Evolutionary conservation across 2,113 vertebrate genomes (phyloP).

Genomic region (Microcebus murinus): DNA sequence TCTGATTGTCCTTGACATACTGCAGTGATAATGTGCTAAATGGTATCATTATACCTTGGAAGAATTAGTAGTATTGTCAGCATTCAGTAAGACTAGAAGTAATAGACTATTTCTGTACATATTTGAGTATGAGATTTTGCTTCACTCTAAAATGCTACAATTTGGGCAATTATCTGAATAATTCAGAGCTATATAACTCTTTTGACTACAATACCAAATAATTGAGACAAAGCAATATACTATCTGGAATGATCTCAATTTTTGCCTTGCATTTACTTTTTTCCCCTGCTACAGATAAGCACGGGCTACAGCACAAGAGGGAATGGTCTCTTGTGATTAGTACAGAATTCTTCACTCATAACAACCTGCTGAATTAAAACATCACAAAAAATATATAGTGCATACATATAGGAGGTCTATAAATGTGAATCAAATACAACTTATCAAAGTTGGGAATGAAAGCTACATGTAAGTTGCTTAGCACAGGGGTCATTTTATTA

Average conservation of each 20-base stretch:
- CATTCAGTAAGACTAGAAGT: not conserved
- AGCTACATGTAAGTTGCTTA: not conserved
- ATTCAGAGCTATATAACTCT: not conserved
- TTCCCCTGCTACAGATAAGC: not conserved
- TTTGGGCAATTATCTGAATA: constrained; percentile 2
- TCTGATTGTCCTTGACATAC: constrained; percentile 2
- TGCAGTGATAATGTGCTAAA: not conserved
- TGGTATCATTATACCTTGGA: constrained; percentile 6
- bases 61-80: not conserved
- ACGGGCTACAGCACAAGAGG: not conserved
- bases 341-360: not conserved
- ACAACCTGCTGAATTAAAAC: not conserved
- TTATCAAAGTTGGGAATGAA: not conserved
- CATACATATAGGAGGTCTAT: not conserved
- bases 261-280: not conserved
- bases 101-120: not conserved
- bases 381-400: not conserved
- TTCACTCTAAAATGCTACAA: not conserved
- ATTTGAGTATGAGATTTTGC: not conserved
- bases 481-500: not conserved
- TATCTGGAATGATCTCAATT: not conserved
- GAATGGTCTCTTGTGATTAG: not conserved
- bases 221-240: not conserved
- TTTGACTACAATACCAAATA: constrained; percentile 16
- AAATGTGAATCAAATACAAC: not conserved